These are phyloP conservation scores for Colistium nudipinnis DNA, from an alignment of 2,113 vertebrate genomes.

Conservation along the genomic window DNA sequence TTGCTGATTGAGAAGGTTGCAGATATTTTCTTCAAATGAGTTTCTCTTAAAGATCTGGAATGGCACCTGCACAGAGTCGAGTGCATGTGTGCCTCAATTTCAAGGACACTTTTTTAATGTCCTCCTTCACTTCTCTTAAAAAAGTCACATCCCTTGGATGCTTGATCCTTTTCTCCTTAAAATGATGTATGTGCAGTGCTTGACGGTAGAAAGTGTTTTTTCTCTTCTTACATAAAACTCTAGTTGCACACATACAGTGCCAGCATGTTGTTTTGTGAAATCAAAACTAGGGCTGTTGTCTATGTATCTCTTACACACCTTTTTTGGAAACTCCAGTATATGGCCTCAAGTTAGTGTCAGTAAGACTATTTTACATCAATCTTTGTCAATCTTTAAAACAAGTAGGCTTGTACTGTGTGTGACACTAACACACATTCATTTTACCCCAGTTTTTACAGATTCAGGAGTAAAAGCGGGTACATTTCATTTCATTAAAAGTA, in stretches of 20 bases:
- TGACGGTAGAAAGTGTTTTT: not conserved
- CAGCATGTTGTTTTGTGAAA: too few relatives aligned
- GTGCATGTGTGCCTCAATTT: not conserved
- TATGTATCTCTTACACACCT: too few relatives aligned
- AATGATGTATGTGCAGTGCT: not conserved
- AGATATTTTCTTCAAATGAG: too few relatives aligned
- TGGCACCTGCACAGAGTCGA: not conserved
- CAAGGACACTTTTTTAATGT: not conserved
- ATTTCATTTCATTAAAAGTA: too few relatives aligned
- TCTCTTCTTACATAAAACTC: not conserved
- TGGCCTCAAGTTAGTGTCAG: too few relatives aligned
- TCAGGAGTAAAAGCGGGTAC: not conserved
- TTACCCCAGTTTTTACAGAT: too few relatives aligned
- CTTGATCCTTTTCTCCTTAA: not conserved
- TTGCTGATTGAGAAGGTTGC: not conserved
- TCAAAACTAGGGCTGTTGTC: too few relatives aligned
- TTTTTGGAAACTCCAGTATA: too few relatives aligned
- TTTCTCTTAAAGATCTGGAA: not conserved
- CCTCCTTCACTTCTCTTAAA: not conserved
- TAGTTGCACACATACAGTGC: too few relatives aligned
- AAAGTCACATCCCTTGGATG: not conserved
- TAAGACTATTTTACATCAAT: too few relatives aligned
- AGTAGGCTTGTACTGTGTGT: too few relatives aligned
- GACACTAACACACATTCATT: not conserved
- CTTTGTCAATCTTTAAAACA: too few relatives aligned